Conservation (phyloP, 2,113 vertebrate species). For the Reinhardtius hippoglossoides region DNA sequence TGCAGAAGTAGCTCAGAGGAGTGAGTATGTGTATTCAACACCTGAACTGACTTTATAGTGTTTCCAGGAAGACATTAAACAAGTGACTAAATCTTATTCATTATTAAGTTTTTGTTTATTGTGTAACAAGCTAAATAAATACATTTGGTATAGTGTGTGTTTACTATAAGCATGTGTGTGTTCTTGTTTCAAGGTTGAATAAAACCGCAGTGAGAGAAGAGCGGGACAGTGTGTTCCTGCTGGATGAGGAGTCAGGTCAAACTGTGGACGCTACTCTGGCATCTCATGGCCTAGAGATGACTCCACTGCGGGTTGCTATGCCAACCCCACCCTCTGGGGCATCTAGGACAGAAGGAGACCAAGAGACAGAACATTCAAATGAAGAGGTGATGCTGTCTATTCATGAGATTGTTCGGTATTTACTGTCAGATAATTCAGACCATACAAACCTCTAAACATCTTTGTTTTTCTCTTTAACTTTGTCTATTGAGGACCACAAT, state of each 20-base stretch:
- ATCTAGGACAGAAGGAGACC: constrained; percentile 26
- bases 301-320: constrained; percentile 62
- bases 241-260: constrained; percentile 49
- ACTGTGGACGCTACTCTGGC: constrained; percentile 44
- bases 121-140: background rate
- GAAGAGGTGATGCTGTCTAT: constrained; percentile 34
- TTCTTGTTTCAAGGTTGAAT: constrained; percentile 54
- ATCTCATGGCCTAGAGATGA: constrained; percentile 48
- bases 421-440: background rate
- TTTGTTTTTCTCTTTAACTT: too few relatives aligned
- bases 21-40: background rate
- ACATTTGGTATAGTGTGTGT: background rate
- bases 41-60: background rate
- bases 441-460: background rate
- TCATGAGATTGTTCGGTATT: background rate
- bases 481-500: too few relatives aligned
- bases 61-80: background rate
- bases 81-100: background rate
- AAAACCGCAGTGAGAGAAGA: constrained; percentile 47
- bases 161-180: background rate
- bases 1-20: background rate
- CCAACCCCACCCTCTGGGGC: constrained; percentile 38
- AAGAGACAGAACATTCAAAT: background rate
- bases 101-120: background rate
- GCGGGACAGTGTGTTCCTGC: constrained; percentile 53